Evolutionary conservation across 1,140 invertebrate genomes (phyloP), one percentile per base, ranked within the genome.

Genomic region (Drosophila seguyi): DNA sequence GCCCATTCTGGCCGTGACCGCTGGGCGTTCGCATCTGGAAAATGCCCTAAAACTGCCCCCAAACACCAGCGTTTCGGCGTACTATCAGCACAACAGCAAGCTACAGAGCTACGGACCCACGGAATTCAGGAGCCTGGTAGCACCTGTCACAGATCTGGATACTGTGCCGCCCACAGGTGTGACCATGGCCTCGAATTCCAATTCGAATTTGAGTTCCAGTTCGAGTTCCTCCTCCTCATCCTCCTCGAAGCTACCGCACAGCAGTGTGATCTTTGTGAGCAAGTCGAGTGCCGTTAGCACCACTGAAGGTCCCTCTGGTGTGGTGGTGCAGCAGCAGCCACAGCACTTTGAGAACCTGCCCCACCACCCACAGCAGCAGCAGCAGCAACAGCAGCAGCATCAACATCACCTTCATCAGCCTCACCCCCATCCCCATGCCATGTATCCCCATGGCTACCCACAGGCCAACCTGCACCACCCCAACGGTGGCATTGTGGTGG

Each of bases 81-180:
- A 92, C 41, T 92, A 92, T 71, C 91, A 92, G 58, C 88, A 92
- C 75, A 91, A 92, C 65, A 91, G 79, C 58, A 92, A 92, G 58
- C 36, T 92, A 13, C 65, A 65, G 62, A 57, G 34, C 27, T 48
- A 34, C 61, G 59, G 39, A 47, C 38, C 62, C 13, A 55, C 52
- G 66, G 66, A 69, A 50, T 69, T 69, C 3, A 67, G 72, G 62
- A 81, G 71, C 79, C 71, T 79, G 79, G 86, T 76, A 63, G 79
- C 82, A 88, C 81, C 81, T 88, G 91, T 85, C 84, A 91, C 86
- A 88, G 86, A 91, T 57, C 76, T 92, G 83, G 86, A 92, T 85
- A 92, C 90, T 91, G 90, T 91, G 88, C 88, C 88, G 47, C 68
- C 86, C 58, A 77, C 86, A 90, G 82, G 83, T 84, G 85, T 76